Evolutionary conservation across 2,797 vertebrate genomes (phyloP).

Genomic region (Poeciliopsis infans): DNA sequence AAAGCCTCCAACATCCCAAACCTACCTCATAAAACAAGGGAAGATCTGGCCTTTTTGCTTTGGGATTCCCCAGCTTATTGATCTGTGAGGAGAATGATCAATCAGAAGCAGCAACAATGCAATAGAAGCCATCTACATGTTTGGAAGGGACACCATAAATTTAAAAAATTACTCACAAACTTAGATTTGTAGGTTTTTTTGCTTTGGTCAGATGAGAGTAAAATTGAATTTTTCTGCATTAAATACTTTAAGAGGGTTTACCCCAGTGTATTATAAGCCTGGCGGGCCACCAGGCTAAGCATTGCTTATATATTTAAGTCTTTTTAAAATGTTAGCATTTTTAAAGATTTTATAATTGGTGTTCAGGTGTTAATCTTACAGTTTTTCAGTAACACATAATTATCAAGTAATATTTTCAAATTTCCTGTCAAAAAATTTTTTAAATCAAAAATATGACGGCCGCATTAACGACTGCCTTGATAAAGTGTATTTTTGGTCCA

Average conservation of each 20-base stretch:
- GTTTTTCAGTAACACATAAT: too few species aligned
- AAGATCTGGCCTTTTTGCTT: conserved; percentile 67
- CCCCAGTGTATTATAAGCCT: too few species aligned
- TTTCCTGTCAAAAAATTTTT: too few species aligned
- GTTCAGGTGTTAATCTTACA: too few species aligned
- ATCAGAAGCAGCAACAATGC: background rate
- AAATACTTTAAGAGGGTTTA: background rate
- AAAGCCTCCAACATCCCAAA: background rate
- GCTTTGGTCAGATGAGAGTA: background rate
- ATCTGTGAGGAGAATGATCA: conserved; percentile 63
- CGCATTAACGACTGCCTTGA: too few species aligned
- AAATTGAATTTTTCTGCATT: background rate
- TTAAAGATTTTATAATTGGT: too few species aligned
- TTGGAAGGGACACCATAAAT: too few species aligned
- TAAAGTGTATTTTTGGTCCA: background rate
- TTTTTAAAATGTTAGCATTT: too few species aligned
- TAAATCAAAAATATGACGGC: too few species aligned
- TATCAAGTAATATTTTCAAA: too few species aligned
- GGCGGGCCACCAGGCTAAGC: too few species aligned
- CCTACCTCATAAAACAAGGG: conserved; percentile 76
- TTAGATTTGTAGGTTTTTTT: background rate
- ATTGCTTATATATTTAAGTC: too few species aligned
- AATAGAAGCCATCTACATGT: background rate
- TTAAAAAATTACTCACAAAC: background rate
- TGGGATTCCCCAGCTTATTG: conserved; percentile 75